A percentile compares a stretch with the other conserved stretches of the same genome.
Evolutionary conservation across 2,797 vertebrate genomes (phyloP).

Genomic region (Enteromius unitaeniatus): DNA sequence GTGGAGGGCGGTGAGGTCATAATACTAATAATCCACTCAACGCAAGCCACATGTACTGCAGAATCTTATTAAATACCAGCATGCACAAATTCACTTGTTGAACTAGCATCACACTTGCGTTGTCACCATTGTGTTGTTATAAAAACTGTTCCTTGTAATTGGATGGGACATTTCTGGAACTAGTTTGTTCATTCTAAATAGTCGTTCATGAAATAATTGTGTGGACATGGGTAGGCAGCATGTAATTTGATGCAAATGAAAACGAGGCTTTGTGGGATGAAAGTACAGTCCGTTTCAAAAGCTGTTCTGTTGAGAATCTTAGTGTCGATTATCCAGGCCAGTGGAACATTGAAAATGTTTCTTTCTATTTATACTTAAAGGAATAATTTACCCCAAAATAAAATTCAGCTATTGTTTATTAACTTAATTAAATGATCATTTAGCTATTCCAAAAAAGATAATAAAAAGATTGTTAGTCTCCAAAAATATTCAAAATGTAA

Average conservation of each 20-base stretch:
- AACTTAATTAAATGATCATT: not conserved
- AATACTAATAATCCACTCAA: slow-evolving; percentile 58
- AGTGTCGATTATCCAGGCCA: not conserved
- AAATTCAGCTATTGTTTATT: not conserved
- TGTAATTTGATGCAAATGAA: slow-evolving; percentile 1
- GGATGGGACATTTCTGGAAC: not conserved
- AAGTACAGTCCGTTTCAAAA: slow-evolving; percentile 3
- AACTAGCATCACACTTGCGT: slow-evolving; percentile 21
- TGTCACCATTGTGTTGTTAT: not conserved
- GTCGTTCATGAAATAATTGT: not conserved
- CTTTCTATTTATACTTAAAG: not conserved
- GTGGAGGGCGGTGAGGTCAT: slow-evolving; percentile 42
- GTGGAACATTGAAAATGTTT: not conserved
- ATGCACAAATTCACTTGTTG: slow-evolving; percentile 43
- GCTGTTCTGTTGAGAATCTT: not conserved
- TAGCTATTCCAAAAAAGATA: not conserved
- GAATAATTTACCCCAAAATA: not conserved
- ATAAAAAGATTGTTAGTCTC: not conserved
- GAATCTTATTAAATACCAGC: slow-evolving; percentile 54
- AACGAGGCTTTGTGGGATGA: not conserved
- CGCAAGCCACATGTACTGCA: slow-evolving; percentile 48
- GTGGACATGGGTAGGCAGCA: not conserved
- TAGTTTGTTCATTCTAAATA: not conserved
- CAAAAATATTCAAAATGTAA: not conserved
- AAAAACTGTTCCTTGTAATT: not conserved